Evolutionary conservation across 2,888 invertebrate species (phyloP).

Genomic region (Halocaridina rubra): DNA sequence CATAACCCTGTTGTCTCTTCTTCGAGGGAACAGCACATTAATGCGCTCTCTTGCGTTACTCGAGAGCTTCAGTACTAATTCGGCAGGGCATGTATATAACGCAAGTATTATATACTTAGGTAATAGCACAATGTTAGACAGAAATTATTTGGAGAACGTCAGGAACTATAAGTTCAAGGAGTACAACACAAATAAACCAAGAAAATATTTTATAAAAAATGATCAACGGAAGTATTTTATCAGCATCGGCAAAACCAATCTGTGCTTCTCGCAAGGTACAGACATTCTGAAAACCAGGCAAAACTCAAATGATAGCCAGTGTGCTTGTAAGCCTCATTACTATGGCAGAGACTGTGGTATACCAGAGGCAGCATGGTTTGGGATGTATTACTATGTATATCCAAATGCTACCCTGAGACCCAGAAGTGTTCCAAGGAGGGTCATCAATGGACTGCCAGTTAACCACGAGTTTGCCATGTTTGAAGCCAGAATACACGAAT

Average conservation of each 20-base stretch:
- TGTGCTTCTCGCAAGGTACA: constrained; percentile 31
- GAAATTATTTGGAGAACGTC: too few species aligned
- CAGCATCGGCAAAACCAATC: background rate
- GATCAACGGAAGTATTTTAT: constrained; percentile 12
- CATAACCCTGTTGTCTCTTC: too few species aligned
- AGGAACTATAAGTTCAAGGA: background rate
- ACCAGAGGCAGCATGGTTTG: constrained; percentile 63
- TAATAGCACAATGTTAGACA: too few species aligned
- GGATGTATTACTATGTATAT: constrained; percentile 26
- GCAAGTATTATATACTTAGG: too few species aligned
- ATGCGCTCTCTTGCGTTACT: too few species aligned
- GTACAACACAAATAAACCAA: background rate
- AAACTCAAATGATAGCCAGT: background rate
- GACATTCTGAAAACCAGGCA: constrained; percentile 20
- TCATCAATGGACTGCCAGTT: constrained; percentile 74
- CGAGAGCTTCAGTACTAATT: too few species aligned
- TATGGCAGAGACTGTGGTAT: constrained; percentile 64
- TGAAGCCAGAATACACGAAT: constrained; percentile 75
- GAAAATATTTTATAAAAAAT: background rate
- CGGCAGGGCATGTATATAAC: too few species aligned
- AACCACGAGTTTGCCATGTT: constrained; percentile 69
- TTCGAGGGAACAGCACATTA: too few species aligned
- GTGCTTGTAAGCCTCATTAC: constrained; percentile 57
- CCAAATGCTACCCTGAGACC: constrained; percentile 67
- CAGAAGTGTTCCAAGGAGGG: constrained; percentile 69